These are phyloP conservation scores for Drosophila suzukii DNA, from an alignment of 1,140 invertebrate species.

Conservation along the genomic window DNA sequence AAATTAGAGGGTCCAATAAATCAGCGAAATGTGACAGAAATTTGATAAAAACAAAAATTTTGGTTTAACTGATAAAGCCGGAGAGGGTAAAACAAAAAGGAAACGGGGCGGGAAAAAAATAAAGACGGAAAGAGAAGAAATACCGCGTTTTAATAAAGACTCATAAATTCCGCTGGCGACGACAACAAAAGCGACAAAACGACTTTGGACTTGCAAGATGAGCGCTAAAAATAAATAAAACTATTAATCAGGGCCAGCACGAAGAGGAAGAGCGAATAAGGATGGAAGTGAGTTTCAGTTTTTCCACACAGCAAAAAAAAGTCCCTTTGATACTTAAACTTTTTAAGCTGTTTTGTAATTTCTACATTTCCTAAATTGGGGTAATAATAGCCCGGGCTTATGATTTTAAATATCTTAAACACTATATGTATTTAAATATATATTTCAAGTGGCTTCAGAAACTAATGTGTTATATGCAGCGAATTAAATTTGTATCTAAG, in stretches of 20 bases:
- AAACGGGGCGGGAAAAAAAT: slow-evolving; percentile 13
- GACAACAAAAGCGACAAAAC: slow-evolving; percentile 66
- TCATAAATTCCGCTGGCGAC: slow-evolving; percentile 71
- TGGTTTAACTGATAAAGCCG: slow-evolving; percentile 64
- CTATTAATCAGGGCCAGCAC: slow-evolving; percentile 74
- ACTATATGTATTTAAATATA: too few species aligned
- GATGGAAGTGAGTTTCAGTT: slow-evolving; percentile 40
- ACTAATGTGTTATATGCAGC: too few species aligned
- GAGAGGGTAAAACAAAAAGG: slow-evolving; percentile 21
- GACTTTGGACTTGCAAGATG: slow-evolving; percentile 72
- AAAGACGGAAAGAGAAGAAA: slow-evolving; percentile 42
- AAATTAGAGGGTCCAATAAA: slow-evolving; percentile 57
- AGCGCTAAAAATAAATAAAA: slow-evolving; percentile 83
- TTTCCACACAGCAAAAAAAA: slow-evolving; percentile 35
- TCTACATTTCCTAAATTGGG: too few species aligned
- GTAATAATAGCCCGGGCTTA: too few species aligned
- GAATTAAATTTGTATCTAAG: too few species aligned
- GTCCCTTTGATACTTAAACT: neutral
- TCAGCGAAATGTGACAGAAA: slow-evolving; percentile 75
- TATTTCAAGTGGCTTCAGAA: too few species aligned
- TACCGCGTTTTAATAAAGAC: slow-evolving; percentile 80
- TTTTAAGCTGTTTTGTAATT: neutral
- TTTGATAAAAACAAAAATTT: slow-evolving; percentile 71
- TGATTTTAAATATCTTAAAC: neutral
- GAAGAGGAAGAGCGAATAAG: slow-evolving; percentile 42